Conservation (phyloP, 2,888 invertebrate genomes). For the Limenitis camilla region DNA sequence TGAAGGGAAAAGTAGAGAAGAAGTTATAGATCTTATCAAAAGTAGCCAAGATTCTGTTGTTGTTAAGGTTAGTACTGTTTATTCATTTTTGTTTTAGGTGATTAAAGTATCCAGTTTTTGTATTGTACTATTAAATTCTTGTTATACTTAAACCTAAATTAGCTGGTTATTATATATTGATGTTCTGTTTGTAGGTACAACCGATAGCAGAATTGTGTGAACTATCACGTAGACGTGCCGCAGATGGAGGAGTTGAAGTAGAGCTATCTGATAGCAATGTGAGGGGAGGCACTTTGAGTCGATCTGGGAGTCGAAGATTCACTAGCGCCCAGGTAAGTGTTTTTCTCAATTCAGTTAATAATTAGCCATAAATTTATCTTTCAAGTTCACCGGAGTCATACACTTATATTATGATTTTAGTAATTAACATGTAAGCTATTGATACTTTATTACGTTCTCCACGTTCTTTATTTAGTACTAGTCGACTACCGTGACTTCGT, state of each 20-base stretch:
- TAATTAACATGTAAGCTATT: too few species aligned
- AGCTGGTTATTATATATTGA: not conserved
- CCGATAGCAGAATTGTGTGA: constrained; percentile 95
- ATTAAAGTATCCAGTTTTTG: too few species aligned
- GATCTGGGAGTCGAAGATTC: constrained; percentile 87
- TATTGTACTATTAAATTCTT: too few species aligned
- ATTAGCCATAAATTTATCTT: too few species aligned
- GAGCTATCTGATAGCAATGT: constrained; percentile 79
- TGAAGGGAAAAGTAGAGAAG: constrained; percentile 89
- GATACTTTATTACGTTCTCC: too few species aligned
- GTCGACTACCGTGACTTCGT: too few species aligned
- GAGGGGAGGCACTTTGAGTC: constrained; percentile 83
- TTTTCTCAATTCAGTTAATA: too few species aligned
- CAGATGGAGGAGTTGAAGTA: constrained; percentile 78
- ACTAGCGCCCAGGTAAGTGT: constrained; percentile 75
- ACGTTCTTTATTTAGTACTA: too few species aligned
- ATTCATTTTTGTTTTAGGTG: not conserved
- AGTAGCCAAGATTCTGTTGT: constrained; percentile 87
- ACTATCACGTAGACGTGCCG: constrained; percentile 83
- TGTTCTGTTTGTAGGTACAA: constrained; percentile 80
- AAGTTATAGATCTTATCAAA: constrained; percentile 94
- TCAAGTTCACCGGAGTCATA: too few species aligned
- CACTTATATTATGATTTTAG: too few species aligned
- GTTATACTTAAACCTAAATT: too few species aligned
- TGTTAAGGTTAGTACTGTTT: constrained; percentile 81